Conservation (phyloP, 2,797 vertebrate genomes). For the Staurois parvus region DNA sequence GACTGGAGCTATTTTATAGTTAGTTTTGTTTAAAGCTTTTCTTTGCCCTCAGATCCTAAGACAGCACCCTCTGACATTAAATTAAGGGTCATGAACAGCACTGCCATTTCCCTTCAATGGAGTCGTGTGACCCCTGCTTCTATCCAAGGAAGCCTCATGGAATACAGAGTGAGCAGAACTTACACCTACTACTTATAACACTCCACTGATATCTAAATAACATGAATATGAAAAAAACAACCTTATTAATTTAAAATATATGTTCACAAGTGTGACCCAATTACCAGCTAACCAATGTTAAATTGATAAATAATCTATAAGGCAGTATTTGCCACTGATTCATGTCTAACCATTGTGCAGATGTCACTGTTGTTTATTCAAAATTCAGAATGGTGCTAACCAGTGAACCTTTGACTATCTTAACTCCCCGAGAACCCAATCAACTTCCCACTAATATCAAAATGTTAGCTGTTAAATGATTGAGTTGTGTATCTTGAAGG, state of each 20-base stretch:
- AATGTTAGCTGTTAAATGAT: conserved; percentile 11
- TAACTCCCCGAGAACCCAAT: not conserved
- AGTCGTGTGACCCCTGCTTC: conserved; percentile 84
- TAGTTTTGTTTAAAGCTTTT: conserved; percentile 61
- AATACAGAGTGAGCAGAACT: conserved; percentile 88
- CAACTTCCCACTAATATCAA: conserved; percentile 12
- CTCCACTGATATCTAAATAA: conserved; percentile 19
- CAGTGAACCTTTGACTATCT: not conserved
- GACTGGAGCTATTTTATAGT: not conserved
- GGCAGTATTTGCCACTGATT: not conserved
- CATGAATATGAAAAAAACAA: not conserved
- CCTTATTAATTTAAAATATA: not conserved
- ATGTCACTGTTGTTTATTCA: conserved; percentile 3
- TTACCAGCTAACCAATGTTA: not conserved
- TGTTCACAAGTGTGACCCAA: not conserved
- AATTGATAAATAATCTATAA: conserved; percentile 24
- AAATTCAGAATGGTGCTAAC: conserved; percentile 21
- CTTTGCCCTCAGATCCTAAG: conserved; percentile 82
- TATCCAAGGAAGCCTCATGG: conserved; percentile 91
- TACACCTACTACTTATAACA: conserved; percentile 28
- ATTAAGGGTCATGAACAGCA: conserved; percentile 87
- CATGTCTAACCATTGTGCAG: conserved; percentile 20
- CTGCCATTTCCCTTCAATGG: conserved; percentile 86
- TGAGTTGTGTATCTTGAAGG: conserved; percentile 79
- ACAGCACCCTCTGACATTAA: conserved; percentile 85